A percentile compares a stretch with the other conserved stretches of the same genome.
Evolutionary conservation across 2,113 vertebrate species (phyloP).

Genomic region (Pungitius pungitius): DNA sequence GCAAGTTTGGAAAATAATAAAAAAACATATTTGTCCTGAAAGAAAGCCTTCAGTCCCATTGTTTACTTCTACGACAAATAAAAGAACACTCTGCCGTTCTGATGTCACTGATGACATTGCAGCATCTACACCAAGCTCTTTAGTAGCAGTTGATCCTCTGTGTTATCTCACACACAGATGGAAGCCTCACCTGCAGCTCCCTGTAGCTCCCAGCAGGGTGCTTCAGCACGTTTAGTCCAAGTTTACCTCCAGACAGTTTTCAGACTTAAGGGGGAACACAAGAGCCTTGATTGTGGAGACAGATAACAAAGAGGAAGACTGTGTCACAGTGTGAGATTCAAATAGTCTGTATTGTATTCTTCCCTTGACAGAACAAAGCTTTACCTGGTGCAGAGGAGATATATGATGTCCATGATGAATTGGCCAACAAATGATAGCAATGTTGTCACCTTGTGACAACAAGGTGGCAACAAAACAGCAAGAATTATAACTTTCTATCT

Average conservation of each 20-base stretch:
- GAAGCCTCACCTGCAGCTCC: no score
- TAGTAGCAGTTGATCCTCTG: neutral
- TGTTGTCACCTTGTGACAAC: no score
- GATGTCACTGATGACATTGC: neutral
- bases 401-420: constrained; percentile 9
- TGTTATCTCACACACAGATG: no score
- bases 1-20: neutral
- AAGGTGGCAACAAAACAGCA: no score
- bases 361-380: neutral
- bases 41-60: neutral
- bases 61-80: neutral
- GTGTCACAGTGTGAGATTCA: neutral
- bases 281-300: neutral
- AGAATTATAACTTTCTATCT: neutral
- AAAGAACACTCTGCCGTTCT: neutral
- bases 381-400: neutral
- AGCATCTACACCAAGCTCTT: neutral
- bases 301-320: neutral
- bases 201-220: neutral
- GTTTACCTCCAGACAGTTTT: no score
- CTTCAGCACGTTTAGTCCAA: neutral
- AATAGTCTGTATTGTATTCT: neutral
- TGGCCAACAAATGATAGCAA: no score
- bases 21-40: neutral
- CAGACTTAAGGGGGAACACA: neutral